Evolutionary conservation across 2,797 vertebrate genomes (phyloP).

Genomic region (Tamandua tetradactyla): DNA sequence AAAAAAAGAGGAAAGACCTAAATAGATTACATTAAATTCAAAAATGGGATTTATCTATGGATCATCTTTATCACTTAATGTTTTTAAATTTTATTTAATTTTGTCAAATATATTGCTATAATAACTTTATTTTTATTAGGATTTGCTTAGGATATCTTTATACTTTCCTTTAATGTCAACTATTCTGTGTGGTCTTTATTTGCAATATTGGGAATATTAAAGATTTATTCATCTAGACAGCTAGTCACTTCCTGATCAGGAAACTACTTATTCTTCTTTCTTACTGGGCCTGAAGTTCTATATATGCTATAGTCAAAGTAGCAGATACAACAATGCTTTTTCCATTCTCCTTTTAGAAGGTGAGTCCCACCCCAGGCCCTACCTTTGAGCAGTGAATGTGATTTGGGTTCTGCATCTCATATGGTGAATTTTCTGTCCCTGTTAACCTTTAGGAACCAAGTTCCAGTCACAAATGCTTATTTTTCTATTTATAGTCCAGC

Average conservation of each 20-base stretch:
- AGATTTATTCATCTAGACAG: not conserved
- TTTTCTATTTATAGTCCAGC: not conserved
- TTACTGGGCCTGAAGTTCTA: not conserved
- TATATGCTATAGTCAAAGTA: not conserved
- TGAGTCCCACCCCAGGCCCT: not conserved
- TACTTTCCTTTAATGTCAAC: not conserved
- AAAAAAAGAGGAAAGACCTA: not conserved
- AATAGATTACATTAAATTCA: not conserved
- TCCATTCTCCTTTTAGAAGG: not conserved
- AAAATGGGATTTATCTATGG: not conserved
- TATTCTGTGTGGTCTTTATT: not conserved
- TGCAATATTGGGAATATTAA: not conserved
- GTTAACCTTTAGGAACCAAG: not conserved
- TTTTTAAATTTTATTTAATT: not conserved
- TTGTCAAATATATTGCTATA: slow-evolving; percentile 40
- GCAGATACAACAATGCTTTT: not conserved
- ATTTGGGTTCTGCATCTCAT: not conserved
- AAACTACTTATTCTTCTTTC: not conserved
- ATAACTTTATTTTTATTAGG: not conserved
- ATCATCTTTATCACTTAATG: not conserved
- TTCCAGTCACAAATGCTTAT: not conserved
- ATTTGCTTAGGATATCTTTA: not conserved
- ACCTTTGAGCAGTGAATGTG: not conserved
- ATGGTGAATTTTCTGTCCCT: not conserved
- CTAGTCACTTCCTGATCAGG: not conserved